Percentiles rank a stretch among this genome's conserved stretches.
Conservation (phyloP, 2,797 vertebrate genomes). For the Remorina albescens region DNA sequence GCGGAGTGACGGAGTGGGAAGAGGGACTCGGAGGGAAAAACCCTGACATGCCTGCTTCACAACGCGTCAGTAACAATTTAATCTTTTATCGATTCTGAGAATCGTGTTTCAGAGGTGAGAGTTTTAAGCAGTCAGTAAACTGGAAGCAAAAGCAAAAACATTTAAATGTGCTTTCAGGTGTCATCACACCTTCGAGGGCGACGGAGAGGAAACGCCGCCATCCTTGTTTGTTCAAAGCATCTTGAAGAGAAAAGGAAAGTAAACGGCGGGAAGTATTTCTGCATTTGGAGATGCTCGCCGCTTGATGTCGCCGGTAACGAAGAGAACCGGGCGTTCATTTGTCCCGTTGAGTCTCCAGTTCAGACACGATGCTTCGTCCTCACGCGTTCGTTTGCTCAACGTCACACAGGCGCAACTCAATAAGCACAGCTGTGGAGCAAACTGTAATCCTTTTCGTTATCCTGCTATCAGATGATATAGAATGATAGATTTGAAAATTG, state of each 20-base stretch:
- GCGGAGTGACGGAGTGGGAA: constrained; percentile 33
- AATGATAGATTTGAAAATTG: background rate
- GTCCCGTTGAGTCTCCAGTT: constrained; percentile 39
- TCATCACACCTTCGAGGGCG: constrained; percentile 8
- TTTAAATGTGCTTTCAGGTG: constrained; percentile 13
- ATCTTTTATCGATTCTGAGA: constrained; percentile 47
- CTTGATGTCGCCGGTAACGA: constrained; percentile 51
- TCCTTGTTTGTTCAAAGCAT: constrained; percentile 53
- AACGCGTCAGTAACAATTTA: constrained; percentile 57
- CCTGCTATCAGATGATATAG: background rate
- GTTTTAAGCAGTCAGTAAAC: constrained; percentile 7
- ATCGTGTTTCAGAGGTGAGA: constrained; percentile 35
- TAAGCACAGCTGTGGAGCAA: constrained; percentile 19
- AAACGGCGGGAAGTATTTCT: constrained; percentile 31
- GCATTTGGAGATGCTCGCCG: constrained; percentile 31
- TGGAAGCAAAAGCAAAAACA: constrained; percentile 51
- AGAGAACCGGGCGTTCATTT: constrained; percentile 54
- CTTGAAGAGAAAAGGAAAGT: constrained; percentile 36
- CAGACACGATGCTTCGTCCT: constrained; percentile 20
- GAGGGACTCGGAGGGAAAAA: constrained; percentile 51
- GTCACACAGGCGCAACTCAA: constrained; percentile 4
- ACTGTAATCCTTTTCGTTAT: background rate
- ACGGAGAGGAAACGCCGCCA: constrained; percentile 24
- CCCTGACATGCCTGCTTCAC: constrained; percentile 26
- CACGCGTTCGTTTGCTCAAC: constrained; percentile 40